A percentile compares a stretch with the other conserved stretches of the same genome.
Evolutionary conservation across 2,113 vertebrate species (phyloP).

Genomic region (Bubalus kerabau): DNA sequence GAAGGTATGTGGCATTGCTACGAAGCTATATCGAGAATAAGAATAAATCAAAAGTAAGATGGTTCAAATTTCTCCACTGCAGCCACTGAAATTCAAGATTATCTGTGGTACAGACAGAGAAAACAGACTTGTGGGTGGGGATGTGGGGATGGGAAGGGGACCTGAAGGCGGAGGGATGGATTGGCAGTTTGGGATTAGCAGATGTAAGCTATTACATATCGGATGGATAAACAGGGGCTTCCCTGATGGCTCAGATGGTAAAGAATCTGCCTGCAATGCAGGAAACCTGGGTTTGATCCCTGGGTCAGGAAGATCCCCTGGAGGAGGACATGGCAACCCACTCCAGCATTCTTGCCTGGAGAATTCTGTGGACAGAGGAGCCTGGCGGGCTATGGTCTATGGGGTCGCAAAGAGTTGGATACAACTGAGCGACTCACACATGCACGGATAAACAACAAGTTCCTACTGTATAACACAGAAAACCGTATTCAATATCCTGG

Average conservation of each 20-base stretch:
- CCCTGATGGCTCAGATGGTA: background rate
- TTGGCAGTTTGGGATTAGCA: background rate
- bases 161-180: background rate
- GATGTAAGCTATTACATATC: background rate
- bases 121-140: background rate
- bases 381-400: background rate
- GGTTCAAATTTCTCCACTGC: background rate
- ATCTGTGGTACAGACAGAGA: background rate
- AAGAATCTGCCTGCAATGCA: background rate
- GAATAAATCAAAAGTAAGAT: conserved; percentile 22
- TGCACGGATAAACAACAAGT: background rate
- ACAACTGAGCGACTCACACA: background rate
- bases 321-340: background rate
- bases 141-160: background rate
- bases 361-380: background rate
- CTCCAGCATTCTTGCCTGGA: background rate
- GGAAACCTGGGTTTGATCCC: background rate
- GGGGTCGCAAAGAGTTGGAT: background rate
- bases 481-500: background rate
- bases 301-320: background rate
- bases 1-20: background rate
- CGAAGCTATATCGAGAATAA: conserved; percentile 27
- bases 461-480: background rate
- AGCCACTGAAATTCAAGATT: background rate
- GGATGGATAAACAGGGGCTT: background rate